phyloP scores from a whole-genome alignment of 2,113 vertebrate species.

The Microcebus murinus region DNA sequence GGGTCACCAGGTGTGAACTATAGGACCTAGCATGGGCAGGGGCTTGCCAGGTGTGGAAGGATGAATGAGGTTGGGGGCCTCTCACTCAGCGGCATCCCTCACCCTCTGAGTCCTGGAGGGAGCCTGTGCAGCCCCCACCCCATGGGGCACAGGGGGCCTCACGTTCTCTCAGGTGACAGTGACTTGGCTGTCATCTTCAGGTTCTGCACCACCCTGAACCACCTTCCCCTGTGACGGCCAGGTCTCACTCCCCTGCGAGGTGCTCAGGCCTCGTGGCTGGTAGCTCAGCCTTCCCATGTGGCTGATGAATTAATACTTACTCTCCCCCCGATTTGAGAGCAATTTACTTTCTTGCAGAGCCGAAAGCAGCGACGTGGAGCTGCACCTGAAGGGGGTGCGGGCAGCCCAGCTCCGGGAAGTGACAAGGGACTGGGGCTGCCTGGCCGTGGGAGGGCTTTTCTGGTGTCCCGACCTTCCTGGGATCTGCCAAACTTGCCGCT shows the following conservation, averaged over 20 bases:
- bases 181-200: fast-evolving
- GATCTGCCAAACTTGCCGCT: fast-evolving
- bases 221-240: neutral
- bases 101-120: no score
- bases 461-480: fast-evolving
- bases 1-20: neutral
- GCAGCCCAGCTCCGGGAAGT: neutral
- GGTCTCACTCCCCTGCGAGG: neutral
- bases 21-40: no score
- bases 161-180: no score
- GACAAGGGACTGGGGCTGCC: no score
- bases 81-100: neutral
- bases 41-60: neutral
- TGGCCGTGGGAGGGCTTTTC: fast-evolving
- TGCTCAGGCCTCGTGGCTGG: fast-evolving
- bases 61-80: neutral
- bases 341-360: neutral
- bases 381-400: neutral
- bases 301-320: neutral
- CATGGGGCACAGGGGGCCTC: neutral
- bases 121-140: no score
- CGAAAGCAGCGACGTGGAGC: neutral
- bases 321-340: neutral
- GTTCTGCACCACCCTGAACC: no score
- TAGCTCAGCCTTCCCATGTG: neutral